Conservation (phyloP, 2,888 invertebrate species). For the Augochlorella aurata region DNA sequence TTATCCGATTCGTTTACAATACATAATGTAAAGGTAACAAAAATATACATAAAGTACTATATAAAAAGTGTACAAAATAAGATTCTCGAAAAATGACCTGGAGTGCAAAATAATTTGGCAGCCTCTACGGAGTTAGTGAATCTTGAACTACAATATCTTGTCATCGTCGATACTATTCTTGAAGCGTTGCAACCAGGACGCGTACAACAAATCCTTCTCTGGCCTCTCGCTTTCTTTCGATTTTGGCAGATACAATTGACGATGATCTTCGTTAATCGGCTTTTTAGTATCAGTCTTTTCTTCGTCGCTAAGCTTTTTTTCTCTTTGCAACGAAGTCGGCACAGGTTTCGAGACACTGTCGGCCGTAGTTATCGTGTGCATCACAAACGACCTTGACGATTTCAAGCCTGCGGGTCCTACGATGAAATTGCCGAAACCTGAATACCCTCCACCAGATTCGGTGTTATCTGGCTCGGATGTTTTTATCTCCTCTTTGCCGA, state of each 20-base stretch:
- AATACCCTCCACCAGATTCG: neutral
- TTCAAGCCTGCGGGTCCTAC: slow-evolving; percentile 8
- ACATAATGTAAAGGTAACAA: neutral
- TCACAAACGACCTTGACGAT: neutral
- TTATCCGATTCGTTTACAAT: neutral
- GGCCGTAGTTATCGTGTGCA: neutral
- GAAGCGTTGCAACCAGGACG: slow-evolving; percentile 68
- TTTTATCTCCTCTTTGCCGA: neutral
- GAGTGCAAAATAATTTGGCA: neutral
- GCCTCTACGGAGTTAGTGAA: neutral
- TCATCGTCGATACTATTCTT: slow-evolving; percentile 33
- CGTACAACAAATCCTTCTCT: slow-evolving; percentile 69
- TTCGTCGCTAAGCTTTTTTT: neutral
- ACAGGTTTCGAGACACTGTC: neutral
- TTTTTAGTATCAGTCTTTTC: no score
- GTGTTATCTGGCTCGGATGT: neutral
- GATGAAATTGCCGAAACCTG: neutral
- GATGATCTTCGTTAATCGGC: neutral
- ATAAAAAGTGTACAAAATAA: neutral
- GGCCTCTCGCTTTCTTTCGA: slow-evolving; percentile 37
- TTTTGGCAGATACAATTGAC: neutral
- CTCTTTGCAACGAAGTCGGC: neutral
- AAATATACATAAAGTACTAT: neutral
- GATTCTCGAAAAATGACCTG: neutral
- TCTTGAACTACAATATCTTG: neutral